These are phyloP conservation scores for Oceanodroma tethys DNA, from an alignment of 2,113 vertebrate genomes.

Conservation along the genomic window DNA sequence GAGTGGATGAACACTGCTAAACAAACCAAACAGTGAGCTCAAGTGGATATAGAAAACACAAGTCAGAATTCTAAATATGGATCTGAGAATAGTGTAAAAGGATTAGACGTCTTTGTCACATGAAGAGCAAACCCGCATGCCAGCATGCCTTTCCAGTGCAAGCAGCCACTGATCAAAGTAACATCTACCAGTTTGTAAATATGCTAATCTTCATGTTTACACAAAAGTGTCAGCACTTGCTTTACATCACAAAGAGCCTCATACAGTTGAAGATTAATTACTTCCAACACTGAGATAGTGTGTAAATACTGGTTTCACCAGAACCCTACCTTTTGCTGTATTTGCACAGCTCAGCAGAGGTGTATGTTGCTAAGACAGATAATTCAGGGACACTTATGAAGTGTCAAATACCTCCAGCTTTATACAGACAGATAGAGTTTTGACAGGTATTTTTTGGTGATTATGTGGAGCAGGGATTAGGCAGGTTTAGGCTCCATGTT, in stretches of 20 bases:
- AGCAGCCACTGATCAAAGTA: constrained; percentile 76
- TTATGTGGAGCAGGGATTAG: background rate
- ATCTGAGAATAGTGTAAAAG: constrained; percentile 74
- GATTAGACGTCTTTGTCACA: constrained; percentile 77
- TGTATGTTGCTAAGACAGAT: constrained; percentile 18
- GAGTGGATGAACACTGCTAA: constrained; percentile 59
- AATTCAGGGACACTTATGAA: constrained; percentile 22
- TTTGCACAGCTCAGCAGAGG: constrained; percentile 56
- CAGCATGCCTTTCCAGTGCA: constrained; percentile 65
- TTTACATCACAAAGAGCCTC: constrained; percentile 75
- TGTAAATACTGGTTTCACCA: constrained; percentile 61
- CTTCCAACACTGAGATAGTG: constrained; percentile 72
- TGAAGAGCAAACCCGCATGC: constrained; percentile 63
- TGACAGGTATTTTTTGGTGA: background rate
- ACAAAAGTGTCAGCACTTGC: constrained; percentile 76
- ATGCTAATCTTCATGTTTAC: constrained; percentile 82
- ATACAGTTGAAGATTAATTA: constrained; percentile 75
- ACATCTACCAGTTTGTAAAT: constrained; percentile 76
- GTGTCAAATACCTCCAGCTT: background rate
- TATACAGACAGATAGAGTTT: background rate
- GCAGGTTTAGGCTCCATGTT: background rate
- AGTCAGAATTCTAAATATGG: constrained; percentile 76
- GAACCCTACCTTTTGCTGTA: constrained; percentile 41
- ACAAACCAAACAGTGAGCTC: constrained; percentile 69
- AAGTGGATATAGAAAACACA: constrained; percentile 71